These are phyloP conservation scores for Cyrtorhinus lividipennis DNA, from an alignment of 1,140 invertebrate genomes.

Conservation along the genomic window DNA sequence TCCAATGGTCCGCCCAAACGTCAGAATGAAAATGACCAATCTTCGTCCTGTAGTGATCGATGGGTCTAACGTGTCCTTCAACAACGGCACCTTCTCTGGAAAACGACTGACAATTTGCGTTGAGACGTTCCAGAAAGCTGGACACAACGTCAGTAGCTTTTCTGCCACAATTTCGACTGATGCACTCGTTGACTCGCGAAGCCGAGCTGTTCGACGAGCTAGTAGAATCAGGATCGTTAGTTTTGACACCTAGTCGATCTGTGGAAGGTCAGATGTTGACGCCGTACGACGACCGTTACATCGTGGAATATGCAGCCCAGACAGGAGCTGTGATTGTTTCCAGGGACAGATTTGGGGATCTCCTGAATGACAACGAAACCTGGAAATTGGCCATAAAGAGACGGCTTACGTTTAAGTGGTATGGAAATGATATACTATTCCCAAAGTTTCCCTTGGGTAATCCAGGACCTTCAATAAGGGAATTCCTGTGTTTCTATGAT, in stretches of 20 bases:
- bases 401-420: neutral
- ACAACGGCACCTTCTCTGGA: neutral
- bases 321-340: neutral
- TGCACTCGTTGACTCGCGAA: neutral
- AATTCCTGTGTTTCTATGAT: neutral
- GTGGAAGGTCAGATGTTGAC: neutral
- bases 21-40: neutral
- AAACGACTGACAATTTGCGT: neutral
- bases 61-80: neutral
- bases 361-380: neutral
- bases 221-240: neutral
- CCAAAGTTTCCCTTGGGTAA: neutral
- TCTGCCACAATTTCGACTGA: neutral
- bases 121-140: neutral
- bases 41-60: neutral
- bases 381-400: neutral
- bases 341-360: neutral
- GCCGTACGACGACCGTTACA: neutral
- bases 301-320: neutral
- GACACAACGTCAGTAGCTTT: neutral
- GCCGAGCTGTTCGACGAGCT: neutral
- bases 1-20: neutral
- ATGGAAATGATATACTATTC: neutral
- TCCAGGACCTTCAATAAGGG: neutral
- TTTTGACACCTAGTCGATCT: neutral